Percentiles rank a stretch among this genome's conserved stretches.
Conservation (phyloP, 2,797 vertebrate genomes). For the Dendrocincla fuliginosa region DNA sequence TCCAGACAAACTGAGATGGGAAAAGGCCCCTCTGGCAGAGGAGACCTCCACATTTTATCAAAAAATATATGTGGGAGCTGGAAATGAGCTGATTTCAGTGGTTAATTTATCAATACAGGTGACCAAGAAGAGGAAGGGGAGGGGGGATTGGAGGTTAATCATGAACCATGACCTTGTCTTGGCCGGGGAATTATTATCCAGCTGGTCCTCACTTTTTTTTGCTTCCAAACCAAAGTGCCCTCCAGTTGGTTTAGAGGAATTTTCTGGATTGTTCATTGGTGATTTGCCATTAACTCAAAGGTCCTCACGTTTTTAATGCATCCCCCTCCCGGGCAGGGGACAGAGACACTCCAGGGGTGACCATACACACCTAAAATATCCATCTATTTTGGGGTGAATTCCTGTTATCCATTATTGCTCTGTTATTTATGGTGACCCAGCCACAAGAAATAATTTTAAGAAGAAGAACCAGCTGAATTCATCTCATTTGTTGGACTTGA, state of each 20-base stretch:
- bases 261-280: background rate
- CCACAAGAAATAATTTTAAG: background rate
- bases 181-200: background rate
- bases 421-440: background rate
- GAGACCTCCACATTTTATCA: rapidly evolving
- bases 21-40: too few relatives aligned
- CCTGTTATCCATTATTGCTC: background rate
- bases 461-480: background rate
- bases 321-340: background rate
- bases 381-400: background rate
- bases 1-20: rapidly evolving
- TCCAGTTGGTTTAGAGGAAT: background rate
- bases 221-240: background rate
- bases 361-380: rapidly evolving
- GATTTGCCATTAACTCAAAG: background rate
- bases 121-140: background rate
- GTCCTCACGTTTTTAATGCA: background rate
- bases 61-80: background rate
- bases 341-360: background rate
- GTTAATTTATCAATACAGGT: background rate
- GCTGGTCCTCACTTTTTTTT: background rate
- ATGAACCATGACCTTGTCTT: background rate
- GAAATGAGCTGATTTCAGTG: background rate
- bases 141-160: background rate
- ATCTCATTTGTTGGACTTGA: rapidly evolving